A percentile compares a stretch with the other conserved stretches of the same genome.
Conservation (phyloP, 1,140 invertebrate genomes). For the Drosophila hydei region DNA sequence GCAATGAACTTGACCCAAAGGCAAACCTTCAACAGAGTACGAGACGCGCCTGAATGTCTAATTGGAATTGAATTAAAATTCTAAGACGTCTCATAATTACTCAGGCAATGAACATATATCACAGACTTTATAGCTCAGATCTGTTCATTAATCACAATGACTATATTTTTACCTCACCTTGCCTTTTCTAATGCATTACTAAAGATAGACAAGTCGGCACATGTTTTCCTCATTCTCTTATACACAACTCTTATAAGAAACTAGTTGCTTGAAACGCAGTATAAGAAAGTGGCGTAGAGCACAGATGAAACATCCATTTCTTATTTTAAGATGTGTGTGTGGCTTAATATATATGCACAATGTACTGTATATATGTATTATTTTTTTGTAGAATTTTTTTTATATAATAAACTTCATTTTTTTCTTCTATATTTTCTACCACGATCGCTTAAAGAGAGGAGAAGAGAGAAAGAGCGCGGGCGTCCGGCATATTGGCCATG, state of each 20-base stretch:
- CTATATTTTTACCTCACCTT: constrained; percentile 55
- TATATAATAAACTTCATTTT: too few relatives aligned
- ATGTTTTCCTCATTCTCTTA: neutral
- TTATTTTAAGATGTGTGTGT: too few relatives aligned
- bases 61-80: constrained; percentile 19
- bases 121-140: constrained; percentile 4
- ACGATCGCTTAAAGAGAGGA: too few relatives aligned
- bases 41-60: neutral
- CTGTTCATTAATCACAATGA: constrained; percentile 75
- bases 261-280: neutral
- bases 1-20: constrained; percentile 66
- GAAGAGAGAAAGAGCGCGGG: constrained; percentile 5
- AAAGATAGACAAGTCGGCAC: neutral
- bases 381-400: neutral
- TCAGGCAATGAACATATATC: neutral
- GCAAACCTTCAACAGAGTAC: neutral
- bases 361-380: neutral
- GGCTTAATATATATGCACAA: too few relatives aligned
- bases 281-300: neutral
- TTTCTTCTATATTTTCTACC: neutral
- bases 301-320: too few relatives aligned
- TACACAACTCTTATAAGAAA: constrained; percentile 1
- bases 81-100: neutral
- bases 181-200: too few relatives aligned
- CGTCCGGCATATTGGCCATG: constrained; percentile 5